Evolutionary conservation across 2,888 invertebrate genomes (phyloP), one percentile per base, ranked within the genome.

Genomic region (Cremastinae sp.): DNA sequence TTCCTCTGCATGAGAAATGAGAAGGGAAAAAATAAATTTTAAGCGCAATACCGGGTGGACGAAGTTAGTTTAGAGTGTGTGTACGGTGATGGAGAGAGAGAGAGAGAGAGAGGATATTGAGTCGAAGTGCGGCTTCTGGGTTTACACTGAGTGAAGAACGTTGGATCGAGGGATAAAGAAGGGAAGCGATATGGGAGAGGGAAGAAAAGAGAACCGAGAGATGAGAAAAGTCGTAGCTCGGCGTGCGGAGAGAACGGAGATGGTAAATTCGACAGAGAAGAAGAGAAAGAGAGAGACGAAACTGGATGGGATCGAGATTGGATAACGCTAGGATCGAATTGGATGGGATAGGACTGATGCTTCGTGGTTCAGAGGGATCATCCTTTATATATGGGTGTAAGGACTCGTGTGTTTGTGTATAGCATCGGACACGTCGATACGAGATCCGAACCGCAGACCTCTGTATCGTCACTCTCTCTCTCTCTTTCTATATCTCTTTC

Each of bases 311-410:
- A 81, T 82, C 76, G 81, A 79, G 83, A 85, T 83, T 83, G 84
- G 81, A 84, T 85, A 82, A 76, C 80, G 81, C 81, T 80, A 80
- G 81, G 81, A 83, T 84, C 81, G 81, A 80, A 84, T 84, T 80
- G 84, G 82, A 84, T 85, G 80, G 81, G 79, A 76, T 75, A 71
- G 74, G 65, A 70, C 54, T 49, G 74, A 77, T 74, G 65, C 14
- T 28, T 70, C 43, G 74, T 70, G 70, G 69, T 74, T 72, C 28
- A 28, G 28, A 16, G 59, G 45, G 20, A 62, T 38, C 43, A 62
- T 70, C 54, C 28, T 18, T 28, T 56, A 14, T 8, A 45, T 41
- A 18, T 62, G 56, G 10, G 49, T 47, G 41, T 47, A 56, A 41
- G 49, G 58, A 22, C 62, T 56, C 56, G 38, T 61, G 38, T 61